Evolutionary conservation across 2,888 invertebrate species (phyloP), one percentile per base, ranked within the genome.

Genomic region (Drosophila longiperda): DNA sequence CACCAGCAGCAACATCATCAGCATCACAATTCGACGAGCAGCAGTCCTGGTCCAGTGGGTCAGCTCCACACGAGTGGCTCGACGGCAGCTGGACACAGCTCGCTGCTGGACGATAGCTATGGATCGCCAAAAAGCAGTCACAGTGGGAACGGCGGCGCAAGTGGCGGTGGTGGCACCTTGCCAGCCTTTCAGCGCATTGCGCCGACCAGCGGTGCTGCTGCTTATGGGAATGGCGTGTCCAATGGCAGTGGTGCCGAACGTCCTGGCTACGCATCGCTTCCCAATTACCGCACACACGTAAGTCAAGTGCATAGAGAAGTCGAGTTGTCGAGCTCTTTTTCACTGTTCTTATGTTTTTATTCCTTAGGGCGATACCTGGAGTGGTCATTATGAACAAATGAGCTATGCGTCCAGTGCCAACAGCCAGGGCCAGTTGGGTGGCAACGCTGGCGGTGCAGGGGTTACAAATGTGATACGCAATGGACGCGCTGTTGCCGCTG

Each of bases 161-260:
- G 83, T 33, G 90, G 82, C 50, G 79, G 81, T 63, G 83, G 87
- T 15, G 82, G 87, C 64, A 83, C 91, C 9, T 69, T 93, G 69
- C 93, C 93, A 11, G 92, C 84, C 72, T 93, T 93, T 68, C 92
- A 93, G 73, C 85, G 92, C 53, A 89, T 93, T 65, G 85, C 91
- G 17, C 73, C 90, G 8, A 61, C 75, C 33, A 70, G 82, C 60
- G 82, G 79, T 53, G 80, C 73, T 50, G 68, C 80, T 59, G 83
- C 80, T n/a, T 83, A 71, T 59, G 82, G 75, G 59, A 67, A 63
- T 57, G 80, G 82, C 89, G 82, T 86, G 60, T 63, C 89, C 68
- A 82, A 89, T 79, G 88, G 70, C 73, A 85, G 67, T 58, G 78
- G 83, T 62, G 79, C 89, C 54, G 89, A 83, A 87, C 86, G 86